Base-by-base conservation (phyloP, 2,888 invertebrate genomes). In the Pocota personata region DNA sequence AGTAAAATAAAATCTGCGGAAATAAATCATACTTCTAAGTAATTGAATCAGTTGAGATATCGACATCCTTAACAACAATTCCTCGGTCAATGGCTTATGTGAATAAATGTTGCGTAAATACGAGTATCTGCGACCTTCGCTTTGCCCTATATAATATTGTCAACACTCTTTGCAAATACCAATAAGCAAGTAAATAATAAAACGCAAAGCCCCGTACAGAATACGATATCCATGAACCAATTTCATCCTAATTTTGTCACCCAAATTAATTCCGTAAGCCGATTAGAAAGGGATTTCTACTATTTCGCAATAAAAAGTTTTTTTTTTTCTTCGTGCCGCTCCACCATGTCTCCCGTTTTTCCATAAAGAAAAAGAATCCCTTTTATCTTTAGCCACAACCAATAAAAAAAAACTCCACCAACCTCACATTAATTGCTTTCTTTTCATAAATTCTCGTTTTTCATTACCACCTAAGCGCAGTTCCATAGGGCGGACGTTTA, bases 251-350 rank as follows among this genome's bases (percentile, higher is more conserved):
- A 76, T 86, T 80, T 75, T 71, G 64, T 86, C 66, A 60, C 50
- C 58, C 52, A 86, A 80, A 86, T 80, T 86, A 80, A 80, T 79
- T 76, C 75, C 71, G 1, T 80, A 86, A 86, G 69, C 84, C 71
- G 84, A 80, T 86, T 76, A 71, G 43, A 30, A 55, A 48, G 52
- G 21, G 43, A 71, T 27, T 64, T 67, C 67, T 73, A 57, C 64
- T 72, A 55, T 72, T 71, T 79, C 60, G 79, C 43, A 84, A 71
- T 71, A 76, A 80, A 76, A 69, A 35, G 52, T 40, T 62, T 73
- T 30, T 37, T 35, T 40, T 46, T 21, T 14, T 19, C 14, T 21
- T 24, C 24, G 1, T 35, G 35, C 2, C 16, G 24, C 27, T 16
- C 10, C 19, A 16, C 27, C 40, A 8, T 52, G 21, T 14, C 27